A percentile compares a stretch with the other conserved stretches of the same genome.
These are phyloP conservation scores for Eubasilissa splendida DNA, from an alignment of 2,888 invertebrate species.

Conservation along the genomic window DNA sequence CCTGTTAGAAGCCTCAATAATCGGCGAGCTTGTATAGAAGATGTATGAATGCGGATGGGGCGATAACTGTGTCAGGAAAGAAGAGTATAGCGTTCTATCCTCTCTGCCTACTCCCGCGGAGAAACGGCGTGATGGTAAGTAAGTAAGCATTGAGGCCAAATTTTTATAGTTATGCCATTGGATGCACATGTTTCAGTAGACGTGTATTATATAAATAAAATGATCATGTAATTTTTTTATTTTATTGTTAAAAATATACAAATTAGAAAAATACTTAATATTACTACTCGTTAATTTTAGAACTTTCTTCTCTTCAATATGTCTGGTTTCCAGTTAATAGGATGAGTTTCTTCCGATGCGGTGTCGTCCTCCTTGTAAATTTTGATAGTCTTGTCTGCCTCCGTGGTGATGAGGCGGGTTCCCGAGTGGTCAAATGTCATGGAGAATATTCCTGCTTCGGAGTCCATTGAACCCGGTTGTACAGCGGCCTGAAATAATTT, in stretches of 20 bases:
- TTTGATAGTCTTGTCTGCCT: constrained; percentile 99
- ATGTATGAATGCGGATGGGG: no score
- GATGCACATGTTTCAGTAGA: not conserved
- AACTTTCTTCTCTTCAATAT: constrained; percentile 93
- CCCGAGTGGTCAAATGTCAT: constrained; percentile 97
- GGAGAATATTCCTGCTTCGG: constrained; percentile 97
- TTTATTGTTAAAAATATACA: constrained; percentile 6
- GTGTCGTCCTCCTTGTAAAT: constrained; percentile 97
- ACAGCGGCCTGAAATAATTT: constrained; percentile 82
- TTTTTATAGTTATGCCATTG: no score
- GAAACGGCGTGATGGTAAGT: no score
- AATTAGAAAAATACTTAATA: constrained; percentile 10
- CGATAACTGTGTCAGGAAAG: no score
- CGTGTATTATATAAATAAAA: not conserved
- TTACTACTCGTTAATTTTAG: constrained; percentile 66
- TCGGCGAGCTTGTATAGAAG: no score
- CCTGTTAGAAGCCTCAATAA: no score
- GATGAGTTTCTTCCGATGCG: constrained; percentile 96
- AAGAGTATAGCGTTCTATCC: no score
- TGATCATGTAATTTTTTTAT: not conserved
- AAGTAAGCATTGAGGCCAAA: no score
- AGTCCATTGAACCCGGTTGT: constrained; percentile 99
- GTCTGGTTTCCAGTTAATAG: constrained; percentile 98
- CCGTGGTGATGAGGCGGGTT: constrained; percentile 93
- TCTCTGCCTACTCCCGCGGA: no score